Evolutionary conservation across 2,888 invertebrate species (phyloP).

Genomic region (Erannis defoliaria): DNA sequence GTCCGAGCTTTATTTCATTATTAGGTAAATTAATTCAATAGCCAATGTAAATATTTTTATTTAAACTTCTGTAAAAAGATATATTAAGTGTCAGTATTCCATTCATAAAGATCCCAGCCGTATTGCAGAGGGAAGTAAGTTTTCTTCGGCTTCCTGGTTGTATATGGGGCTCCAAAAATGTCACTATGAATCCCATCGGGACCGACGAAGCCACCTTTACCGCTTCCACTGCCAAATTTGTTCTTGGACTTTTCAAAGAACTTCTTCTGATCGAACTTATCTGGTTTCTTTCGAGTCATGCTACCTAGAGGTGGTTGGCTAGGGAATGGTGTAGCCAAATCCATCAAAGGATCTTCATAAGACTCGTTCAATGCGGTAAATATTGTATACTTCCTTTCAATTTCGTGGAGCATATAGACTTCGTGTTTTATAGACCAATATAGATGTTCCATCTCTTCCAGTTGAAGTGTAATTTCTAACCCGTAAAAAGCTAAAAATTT

Average conservation of each 20-base stretch:
- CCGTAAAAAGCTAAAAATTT: constrained; percentile 1
- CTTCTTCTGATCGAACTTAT: not conserved
- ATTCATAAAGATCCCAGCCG: constrained; percentile 7
- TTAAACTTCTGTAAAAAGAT: not conserved
- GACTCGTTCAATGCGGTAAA: not conserved
- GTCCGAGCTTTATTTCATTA: too few species aligned
- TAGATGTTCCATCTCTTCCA: constrained; percentile 11
- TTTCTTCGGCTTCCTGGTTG: not conserved
- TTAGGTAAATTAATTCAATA: too few species aligned
- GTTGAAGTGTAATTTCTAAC: not conserved
- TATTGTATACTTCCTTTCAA: constrained; percentile 36
- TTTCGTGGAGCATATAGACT: constrained; percentile 38
- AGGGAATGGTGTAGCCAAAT: not conserved
- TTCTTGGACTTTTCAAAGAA: not conserved
- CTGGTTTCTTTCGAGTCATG: not conserved
- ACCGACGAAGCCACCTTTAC: not conserved
- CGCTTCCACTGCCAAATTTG: not conserved
- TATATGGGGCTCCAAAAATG: not conserved
- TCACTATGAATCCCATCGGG: not conserved
- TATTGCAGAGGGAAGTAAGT: not conserved
- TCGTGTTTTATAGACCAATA: constrained; percentile 14
- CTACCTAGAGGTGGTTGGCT: not conserved
- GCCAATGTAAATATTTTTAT: not conserved
- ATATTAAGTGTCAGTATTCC: not conserved
- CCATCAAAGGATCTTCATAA: not conserved